A percentile compares a stretch with the other conserved stretches of the same genome.
These are phyloP conservation scores for Chelonus formosanus DNA, from an alignment of 2,888 invertebrate genomes.

Conservation along the genomic window DNA sequence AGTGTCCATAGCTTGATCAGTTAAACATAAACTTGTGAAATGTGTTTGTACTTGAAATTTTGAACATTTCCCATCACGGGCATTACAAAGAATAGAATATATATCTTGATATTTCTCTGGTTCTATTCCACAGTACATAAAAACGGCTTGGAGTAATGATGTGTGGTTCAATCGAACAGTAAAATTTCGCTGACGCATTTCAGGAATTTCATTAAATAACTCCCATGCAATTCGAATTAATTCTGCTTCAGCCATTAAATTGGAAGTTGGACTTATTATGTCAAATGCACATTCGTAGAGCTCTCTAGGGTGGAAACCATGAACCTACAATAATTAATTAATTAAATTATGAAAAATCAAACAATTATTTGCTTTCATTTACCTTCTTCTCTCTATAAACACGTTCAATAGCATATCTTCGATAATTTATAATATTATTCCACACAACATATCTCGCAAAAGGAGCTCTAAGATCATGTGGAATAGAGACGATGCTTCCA, in stretches of 20 bases:
- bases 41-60: constrained; percentile 78
- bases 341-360: constrained; percentile 1
- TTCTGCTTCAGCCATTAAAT: constrained; percentile 86
- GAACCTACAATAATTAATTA: constrained; percentile 53
- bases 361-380: background rate
- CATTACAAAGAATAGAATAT: constrained; percentile 66
- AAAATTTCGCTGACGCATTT: constrained; percentile 73
- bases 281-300: constrained; percentile 93
- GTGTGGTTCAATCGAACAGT: constrained; percentile 82
- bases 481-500: constrained; percentile 84
- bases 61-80: constrained; percentile 71
- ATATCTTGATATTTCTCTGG: constrained; percentile 71
- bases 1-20: constrained; percentile 72
- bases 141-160: constrained; percentile 76
- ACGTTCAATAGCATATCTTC: constrained; percentile 86
- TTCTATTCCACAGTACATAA: constrained; percentile 83
- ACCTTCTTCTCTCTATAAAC: constrained; percentile 85
- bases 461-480: constrained; percentile 82
- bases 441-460: constrained; percentile 86
- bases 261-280: constrained; percentile 80
- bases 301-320: constrained; percentile 88
- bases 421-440: constrained; percentile 78
- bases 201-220: constrained; percentile 75
- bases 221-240: constrained; percentile 81
- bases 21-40: constrained; percentile 74